These are phyloP conservation scores for Alexandromys oeconomus DNA, from an alignment of 2,797 vertebrate species.

Conservation along the genomic window DNA sequence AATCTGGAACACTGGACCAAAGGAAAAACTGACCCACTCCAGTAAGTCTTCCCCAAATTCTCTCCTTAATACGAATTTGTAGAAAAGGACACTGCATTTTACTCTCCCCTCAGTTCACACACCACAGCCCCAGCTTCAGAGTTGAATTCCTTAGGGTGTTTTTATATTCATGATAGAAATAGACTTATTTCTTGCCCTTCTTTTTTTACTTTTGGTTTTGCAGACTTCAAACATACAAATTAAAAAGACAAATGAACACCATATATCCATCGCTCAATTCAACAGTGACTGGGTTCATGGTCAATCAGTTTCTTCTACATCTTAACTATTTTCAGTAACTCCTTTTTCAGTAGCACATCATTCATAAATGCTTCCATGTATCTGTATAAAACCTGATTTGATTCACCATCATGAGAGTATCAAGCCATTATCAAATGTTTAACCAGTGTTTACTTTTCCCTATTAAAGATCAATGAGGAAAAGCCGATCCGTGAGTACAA, in stretches of 20 bases:
- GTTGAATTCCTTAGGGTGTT: background rate
- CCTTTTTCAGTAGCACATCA: background rate
- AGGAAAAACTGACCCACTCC: conserved; percentile 69
- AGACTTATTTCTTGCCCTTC: conserved; percentile 1
- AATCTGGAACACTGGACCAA: conserved; percentile 58
- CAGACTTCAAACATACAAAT: conserved; percentile 7
- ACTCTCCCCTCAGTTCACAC: background rate
- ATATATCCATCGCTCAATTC: background rate
- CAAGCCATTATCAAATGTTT: background rate
- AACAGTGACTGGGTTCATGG: background rate
- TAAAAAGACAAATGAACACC: background rate
- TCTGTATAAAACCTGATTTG: background rate
- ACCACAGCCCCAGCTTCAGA: background rate
- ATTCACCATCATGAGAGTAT: background rate
- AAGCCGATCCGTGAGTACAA: background rate
- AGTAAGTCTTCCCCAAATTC: conserved; percentile 15
- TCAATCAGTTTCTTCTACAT: background rate
- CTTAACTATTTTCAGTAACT: background rate
- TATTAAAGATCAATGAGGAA: background rate
- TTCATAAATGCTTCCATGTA: background rate
- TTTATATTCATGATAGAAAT: background rate
- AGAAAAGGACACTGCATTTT: background rate
- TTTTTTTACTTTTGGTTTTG: background rate
- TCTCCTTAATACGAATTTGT: conserved; percentile 36
- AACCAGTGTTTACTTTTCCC: background rate